A percentile compares a stretch with the other conserved stretches of the same genome.
phyloP scores from a whole-genome alignment of 2,113 vertebrate species.

The Chelonoidis abingdonii region DNA sequence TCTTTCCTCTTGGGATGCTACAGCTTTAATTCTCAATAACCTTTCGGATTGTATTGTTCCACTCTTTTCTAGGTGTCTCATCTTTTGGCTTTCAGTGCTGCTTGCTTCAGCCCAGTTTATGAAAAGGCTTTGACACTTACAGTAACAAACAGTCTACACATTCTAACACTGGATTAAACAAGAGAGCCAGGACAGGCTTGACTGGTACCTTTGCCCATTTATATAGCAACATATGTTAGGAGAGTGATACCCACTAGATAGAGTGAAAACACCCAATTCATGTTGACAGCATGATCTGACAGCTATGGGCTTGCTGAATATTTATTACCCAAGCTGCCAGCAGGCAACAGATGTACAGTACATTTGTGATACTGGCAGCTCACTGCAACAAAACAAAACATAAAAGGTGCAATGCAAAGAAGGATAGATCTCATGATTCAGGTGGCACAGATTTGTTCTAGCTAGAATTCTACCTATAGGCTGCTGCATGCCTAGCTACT shows the following conservation, averaged over 20 bases:
- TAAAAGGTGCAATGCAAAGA: not conserved
- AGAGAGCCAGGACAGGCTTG: accelerated
- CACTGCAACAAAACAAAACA: not conserved
- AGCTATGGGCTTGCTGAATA: not conserved
- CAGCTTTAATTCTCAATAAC: accelerated
- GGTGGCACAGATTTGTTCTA: not conserved
- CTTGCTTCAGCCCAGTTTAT: not conserved
- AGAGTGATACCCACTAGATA: not conserved
- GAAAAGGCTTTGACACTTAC: not conserved
- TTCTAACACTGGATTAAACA: not conserved
- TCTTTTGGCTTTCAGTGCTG: not conserved
- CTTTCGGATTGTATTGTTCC: not conserved
- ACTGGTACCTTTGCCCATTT: not conserved
- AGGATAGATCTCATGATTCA: not conserved
- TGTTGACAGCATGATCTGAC: not conserved
- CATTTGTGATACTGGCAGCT: not conserved
- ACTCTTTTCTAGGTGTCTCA: not conserved
- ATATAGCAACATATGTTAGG: not conserved
- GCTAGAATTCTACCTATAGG: not conserved
- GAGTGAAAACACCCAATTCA: slow-evolving; percentile 15
- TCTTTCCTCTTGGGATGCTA: not conserved
- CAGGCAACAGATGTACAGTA: slow-evolving; percentile 18
- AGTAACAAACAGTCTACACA: not conserved
- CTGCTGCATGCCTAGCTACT: not conserved
- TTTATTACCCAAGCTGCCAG: slow-evolving; percentile 1